phyloP scores from a whole-genome alignment of 2,113 vertebrate genomes.

The Pampusana beccarii region DNA sequence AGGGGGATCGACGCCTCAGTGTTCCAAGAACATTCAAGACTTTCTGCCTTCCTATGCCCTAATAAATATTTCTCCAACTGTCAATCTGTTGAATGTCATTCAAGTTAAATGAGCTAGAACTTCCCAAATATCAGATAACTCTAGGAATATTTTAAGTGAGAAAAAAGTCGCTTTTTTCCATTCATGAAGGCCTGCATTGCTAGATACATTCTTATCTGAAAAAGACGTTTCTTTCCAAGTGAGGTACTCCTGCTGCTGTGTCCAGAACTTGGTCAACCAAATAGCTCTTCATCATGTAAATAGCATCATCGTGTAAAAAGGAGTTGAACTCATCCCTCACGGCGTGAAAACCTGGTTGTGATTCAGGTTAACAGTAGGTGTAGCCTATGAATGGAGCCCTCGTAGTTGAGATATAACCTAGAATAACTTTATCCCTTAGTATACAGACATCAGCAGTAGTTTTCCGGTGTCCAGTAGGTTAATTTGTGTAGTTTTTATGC shows the following conservation, averaged over 20 bases:
- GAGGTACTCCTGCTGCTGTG: neutral
- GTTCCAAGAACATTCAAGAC: slow-evolving; percentile 56
- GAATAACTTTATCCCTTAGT: neutral
- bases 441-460: neutral
- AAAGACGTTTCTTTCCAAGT: neutral
- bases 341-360: neutral
- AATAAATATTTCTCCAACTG: slow-evolving; percentile 6
- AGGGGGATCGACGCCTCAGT: slow-evolving; percentile 31
- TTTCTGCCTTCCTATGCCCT: slow-evolving; percentile 48
- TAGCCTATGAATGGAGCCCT: neutral
- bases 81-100: slow-evolving; percentile 7
- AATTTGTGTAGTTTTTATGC: neutral
- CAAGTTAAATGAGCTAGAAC: neutral
- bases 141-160: neutral
- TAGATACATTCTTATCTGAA: neutral
- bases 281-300: neutral
- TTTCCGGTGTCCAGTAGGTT: neutral
- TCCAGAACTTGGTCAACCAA: neutral
- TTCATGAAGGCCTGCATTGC: neutral
- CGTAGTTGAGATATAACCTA: neutral
- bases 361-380: neutral
- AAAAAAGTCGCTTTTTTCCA: neutral
- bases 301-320: neutral
- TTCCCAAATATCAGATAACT: neutral
- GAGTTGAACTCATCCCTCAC: neutral